These are phyloP conservation scores for Orientallactaga bullata DNA, from an alignment of 2,113 vertebrate species.

Conservation along the genomic window DNA sequence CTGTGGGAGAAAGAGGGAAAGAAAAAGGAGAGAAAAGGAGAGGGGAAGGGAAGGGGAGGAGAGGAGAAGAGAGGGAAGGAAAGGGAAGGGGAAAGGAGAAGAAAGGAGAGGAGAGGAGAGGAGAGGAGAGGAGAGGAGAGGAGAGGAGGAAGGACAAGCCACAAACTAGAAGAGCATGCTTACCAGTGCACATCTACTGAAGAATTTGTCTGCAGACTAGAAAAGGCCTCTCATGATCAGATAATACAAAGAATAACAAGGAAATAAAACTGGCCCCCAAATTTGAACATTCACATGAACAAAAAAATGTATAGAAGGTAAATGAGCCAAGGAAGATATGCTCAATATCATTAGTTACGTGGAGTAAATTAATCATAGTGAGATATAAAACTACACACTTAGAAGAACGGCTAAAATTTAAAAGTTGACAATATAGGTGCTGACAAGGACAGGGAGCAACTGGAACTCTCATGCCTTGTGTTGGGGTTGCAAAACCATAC, in stretches of 20 bases:
- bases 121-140: too few relatives aligned
- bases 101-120: too few relatives aligned
- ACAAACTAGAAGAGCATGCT: too few relatives aligned
- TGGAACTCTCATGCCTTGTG: rapidly evolving
- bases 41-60: too few relatives aligned
- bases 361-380: neutral
- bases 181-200: neutral
- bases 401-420: neutral
- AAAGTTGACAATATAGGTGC: neutral
- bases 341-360: too few relatives aligned
- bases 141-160: neutral
- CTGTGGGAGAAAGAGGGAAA: too few relatives aligned
- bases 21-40: too few relatives aligned
- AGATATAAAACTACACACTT: rapidly evolving
- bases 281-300: neutral
- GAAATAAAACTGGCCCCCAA: neutral
- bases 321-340: neutral
- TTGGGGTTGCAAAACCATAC: rapidly evolving
- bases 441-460: rapidly evolving
- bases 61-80: neutral
- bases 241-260: neutral
- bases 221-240: neutral
- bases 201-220: neutral
- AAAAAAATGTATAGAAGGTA: neutral
- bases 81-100: too few relatives aligned